Base-by-base conservation (phyloP, 2,888 invertebrate genomes). In the Tenthredo mesomela region DNA sequence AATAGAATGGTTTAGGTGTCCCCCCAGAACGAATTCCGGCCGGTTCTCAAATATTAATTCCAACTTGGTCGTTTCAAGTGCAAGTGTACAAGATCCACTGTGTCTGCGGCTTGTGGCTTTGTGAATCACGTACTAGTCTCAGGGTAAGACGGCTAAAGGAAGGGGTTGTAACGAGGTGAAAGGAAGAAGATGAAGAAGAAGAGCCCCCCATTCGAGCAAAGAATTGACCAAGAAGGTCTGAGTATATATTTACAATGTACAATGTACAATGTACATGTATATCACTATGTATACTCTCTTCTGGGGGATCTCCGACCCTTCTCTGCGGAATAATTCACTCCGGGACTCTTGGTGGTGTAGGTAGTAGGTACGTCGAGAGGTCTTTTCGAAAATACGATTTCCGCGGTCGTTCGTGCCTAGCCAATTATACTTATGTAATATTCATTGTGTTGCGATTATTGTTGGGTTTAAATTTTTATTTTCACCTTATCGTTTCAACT, bases 61-160 rank as follows among this genome's bases (percentile, higher is more conserved):
- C 43, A 50, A 80, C 61, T 61, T 80, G 5, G 29, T 29, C 61
- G 82, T 82, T 82, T 82, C 82, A 70, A 82, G 82, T 82, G 82
- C 82, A 82, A 70, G 82, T 67, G n/a, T 70, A 70, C 29, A 50
- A 18, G 29, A 67, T 70, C 80, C 61, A 80, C 37, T 40, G 40
- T 80, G n/a, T 61, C 80, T 12, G 61, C 21, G 58, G 61, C 6
- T 37, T 33, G 33, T 29, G 54, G 54, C 9, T 43, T 40, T 25
- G 25, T 80, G 71, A 43, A 73, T 73, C 71, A 43, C 40, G 40
- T 73, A n/a, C n/a, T n/a, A 73, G 18, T 40, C 71, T 21, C 3
- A 21, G 21, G 40, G 40, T 18, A 10, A n/a, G 40, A 12, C n/a
- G n/a, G 40, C n/a, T 4, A 21, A 18, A 67, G 4, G 33, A 33